Evolutionary conservation across 2,797 vertebrate species (phyloP).

Genomic region (Squalus acanthias): DNA sequence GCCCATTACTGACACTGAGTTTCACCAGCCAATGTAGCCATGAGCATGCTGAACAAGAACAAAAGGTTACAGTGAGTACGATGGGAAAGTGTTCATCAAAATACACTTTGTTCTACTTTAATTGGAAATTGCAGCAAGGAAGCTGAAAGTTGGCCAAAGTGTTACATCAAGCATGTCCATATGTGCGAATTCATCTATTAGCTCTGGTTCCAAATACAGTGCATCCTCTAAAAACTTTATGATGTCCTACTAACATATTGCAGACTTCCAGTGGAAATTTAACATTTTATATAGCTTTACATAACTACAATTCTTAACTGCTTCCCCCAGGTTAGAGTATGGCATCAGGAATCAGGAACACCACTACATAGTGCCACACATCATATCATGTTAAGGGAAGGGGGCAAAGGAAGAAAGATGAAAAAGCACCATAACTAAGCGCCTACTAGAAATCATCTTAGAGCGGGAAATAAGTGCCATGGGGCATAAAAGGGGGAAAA

Average conservation of each 20-base stretch:
- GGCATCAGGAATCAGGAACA: neutral
- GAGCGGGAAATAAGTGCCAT: neutral
- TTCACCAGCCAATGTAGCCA: neutral
- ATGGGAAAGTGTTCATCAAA: conserved; percentile 34
- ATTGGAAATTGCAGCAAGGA: conserved; percentile 28
- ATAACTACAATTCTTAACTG: neutral
- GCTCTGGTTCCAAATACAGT: neutral
- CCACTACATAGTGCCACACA: no score
- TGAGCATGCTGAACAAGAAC: conserved; percentile 30
- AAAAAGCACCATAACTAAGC: neutral
- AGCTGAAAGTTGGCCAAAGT: conserved; percentile 28
- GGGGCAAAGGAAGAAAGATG: neutral
- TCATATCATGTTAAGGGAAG: no score
- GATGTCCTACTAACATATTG: neutral
- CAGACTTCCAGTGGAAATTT: neutral
- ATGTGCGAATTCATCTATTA: neutral
- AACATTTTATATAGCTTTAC: neutral
- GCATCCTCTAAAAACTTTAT: neutral
- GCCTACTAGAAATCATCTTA: neutral
- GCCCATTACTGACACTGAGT: conserved; percentile 16
- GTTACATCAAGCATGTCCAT: conserved; percentile 11
- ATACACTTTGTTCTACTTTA: conserved; percentile 37
- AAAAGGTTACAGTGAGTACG: conserved; percentile 22
- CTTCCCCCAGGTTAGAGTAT: neutral
- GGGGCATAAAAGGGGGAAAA: no score